Base-by-base conservation (phyloP, 2,888 invertebrate species). In the Trichogramma evanescens region DNA sequence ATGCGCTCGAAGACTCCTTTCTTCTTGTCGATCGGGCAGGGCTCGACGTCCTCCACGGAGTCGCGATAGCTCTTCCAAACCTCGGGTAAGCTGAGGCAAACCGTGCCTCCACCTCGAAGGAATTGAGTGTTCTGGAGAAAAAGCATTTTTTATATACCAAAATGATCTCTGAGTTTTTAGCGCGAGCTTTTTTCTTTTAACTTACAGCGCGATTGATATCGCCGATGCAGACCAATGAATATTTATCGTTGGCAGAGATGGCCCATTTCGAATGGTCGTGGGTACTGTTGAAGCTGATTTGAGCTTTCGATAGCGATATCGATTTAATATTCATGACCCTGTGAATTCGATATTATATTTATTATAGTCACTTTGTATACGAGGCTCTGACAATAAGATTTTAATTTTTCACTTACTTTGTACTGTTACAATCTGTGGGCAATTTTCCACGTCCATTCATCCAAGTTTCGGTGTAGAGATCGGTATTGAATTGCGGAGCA, bases 171-270 rank as follows among this genome's bases (percentile, higher is more conserved):
- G 8, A 9, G 10, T 45, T 59, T n/a, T 1, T 53, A 58, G 48
- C 26, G 26, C 26, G 26, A 26, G 26, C 2, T 26, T 56, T 42
- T 6, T 13, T n/a, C 56, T 49, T 60, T 39, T 41, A 26, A 73
- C 82, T 82, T 77, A 91, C 92, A 78, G 89, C 89, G 82, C 96
- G 83, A 74, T 96, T 96, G 60, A 96, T 94, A 74, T 96, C 96
- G 4, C 95, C 95, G 9, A 96, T 85, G 76, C 96, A 96, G 66
- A 90, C 85, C 90, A 92, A 94, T 66, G 82, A 82, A 64, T 81
- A 79, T 43, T 77, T 74, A 66, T 79, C 79, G 0, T 80, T 79
- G 6, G 80, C 78, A 0, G 86, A 81, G 6, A 91, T 86, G 4
- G 89, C 88, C 91, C 92, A 93, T 77, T 93, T 94, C 0, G 93